Evolutionary conservation across 2,797 vertebrate genomes (phyloP).

Genomic region (Acrossocheilus fasciatus): DNA sequence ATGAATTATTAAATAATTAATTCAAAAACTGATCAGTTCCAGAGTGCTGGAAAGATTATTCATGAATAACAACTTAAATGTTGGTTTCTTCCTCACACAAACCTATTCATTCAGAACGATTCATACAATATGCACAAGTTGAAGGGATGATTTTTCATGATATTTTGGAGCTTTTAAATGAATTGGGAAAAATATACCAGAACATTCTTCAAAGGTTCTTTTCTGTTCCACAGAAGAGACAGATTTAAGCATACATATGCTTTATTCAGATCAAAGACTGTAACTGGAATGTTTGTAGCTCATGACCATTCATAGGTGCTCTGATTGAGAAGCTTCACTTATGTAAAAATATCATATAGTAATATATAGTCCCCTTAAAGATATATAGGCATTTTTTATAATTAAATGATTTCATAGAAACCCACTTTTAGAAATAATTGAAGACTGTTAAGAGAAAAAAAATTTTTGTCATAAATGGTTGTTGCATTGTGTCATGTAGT

Average conservation of each 20-base stretch:
- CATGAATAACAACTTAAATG: not conserved
- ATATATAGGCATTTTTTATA: constrained; percentile 34
- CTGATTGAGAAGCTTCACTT: constrained; percentile 4
- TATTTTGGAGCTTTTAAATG: not conserved
- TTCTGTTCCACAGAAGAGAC: not conserved
- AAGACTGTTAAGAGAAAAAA: constrained; percentile 9
- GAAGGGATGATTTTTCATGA: not conserved
- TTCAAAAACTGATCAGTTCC: not conserved
- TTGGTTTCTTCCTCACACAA: not conserved
- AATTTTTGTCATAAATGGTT: not conserved
- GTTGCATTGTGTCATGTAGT: not conserved
- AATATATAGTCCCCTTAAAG: constrained; percentile 29
- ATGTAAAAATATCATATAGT: constrained; percentile 36
- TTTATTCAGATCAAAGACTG: not conserved
- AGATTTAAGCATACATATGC: not conserved
- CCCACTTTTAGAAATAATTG: constrained; percentile 17
- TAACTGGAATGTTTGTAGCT: constrained; percentile 31
- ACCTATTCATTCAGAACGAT: not conserved
- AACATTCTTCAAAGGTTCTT: not conserved
- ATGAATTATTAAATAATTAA: not conserved
- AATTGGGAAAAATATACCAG: not conserved
- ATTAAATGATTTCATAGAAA: constrained; percentile 48
- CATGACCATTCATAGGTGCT: not conserved
- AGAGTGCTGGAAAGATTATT: not conserved
- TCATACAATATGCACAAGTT: not conserved